Base-by-base conservation (phyloP, 2,888 invertebrate genomes). In the Tipula vernalis region DNA sequence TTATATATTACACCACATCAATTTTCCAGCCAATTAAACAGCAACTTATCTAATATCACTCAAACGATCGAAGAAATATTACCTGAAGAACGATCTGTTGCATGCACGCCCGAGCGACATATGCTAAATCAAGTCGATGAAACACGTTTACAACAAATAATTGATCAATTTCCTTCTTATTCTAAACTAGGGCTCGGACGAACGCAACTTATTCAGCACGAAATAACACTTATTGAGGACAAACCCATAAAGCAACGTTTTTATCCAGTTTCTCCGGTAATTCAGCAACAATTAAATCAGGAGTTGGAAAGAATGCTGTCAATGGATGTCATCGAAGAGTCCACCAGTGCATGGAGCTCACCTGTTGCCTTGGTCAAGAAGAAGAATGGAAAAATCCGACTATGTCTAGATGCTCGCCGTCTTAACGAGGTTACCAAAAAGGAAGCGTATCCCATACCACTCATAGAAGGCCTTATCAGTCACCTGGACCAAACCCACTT, bases 281-380 rank as follows among this genome's bases (percentile, higher is more conserved):
- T 88, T 8, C 88, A 89, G 57, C 87, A 87, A 18, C 47, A 88
- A 18, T 28, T 88, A 6, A 88, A 88, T 71, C 87, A 87, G 8
- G 90, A 90, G 87, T 88, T 90, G 0, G 89, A 90, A 42, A 85
- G 89, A 4, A 90, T 90, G 90, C 36, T 90, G 2, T 86, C 41
- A 5, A 85, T 88, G 0, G 89, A 88, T 4, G 88, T 90, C 0
- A 89, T 91, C 0, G 90, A 90, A 42, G 88, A 28, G 89, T 89
- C 28, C 28, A 28, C 28, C 13, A 90, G 89, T 39, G 87, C 88
- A 1, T 90, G 90, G 90, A 88, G 89, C 12, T 89, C 89, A 2
- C 89, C 89, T 1, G 88, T 89, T 5, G 88, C 89, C 0, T 88
- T 90, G 42, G 88, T 89, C 0, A 85, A 87, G 3, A 90, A 89